phyloP scores from a whole-genome alignment of 2,888 invertebrate species.

The Drosophila ezoana region DNA sequence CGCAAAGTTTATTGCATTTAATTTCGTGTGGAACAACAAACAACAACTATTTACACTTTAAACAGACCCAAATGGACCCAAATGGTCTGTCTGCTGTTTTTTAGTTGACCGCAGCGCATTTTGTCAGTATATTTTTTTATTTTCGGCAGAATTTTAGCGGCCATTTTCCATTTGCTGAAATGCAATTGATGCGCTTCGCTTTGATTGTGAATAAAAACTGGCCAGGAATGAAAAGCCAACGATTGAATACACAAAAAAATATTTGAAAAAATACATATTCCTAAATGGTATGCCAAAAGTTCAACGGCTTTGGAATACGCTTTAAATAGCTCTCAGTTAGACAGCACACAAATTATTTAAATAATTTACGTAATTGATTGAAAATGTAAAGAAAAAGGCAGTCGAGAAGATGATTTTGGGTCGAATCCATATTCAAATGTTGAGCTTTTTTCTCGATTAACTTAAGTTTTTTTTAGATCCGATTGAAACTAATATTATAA shows the following conservation, averaged over 20 bases:
- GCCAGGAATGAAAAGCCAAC: neutral
- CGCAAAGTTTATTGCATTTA: conserved; percentile 67
- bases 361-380: too few relatives aligned
- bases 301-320: conserved; percentile 6
- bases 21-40: conserved; percentile 43
- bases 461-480: conserved; percentile 87
- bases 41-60: conserved; percentile 38
- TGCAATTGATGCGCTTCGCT: conserved; percentile 20
- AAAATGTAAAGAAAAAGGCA: conserved; percentile 87
- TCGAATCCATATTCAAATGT: conserved; percentile 89
- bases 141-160: neutral
- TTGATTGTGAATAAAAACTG: conserved; percentile 7
- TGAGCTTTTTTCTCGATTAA: conserved; percentile 88
- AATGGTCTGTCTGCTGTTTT: conserved; percentile 17
- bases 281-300: neutral
- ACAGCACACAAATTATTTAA: too few relatives aligned
- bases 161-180: conserved; percentile 14
- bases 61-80: conserved; percentile 23
- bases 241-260: neutral
- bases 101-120: conserved; percentile 30
- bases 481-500: conserved; percentile 86
- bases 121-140: neutral
- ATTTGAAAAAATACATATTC: neutral
- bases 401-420: conserved; percentile 85
- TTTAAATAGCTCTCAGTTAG: neutral